phyloP scores from a whole-genome alignment of 1,140 invertebrate species.

The Brachionus rotundiformis region DNA sequence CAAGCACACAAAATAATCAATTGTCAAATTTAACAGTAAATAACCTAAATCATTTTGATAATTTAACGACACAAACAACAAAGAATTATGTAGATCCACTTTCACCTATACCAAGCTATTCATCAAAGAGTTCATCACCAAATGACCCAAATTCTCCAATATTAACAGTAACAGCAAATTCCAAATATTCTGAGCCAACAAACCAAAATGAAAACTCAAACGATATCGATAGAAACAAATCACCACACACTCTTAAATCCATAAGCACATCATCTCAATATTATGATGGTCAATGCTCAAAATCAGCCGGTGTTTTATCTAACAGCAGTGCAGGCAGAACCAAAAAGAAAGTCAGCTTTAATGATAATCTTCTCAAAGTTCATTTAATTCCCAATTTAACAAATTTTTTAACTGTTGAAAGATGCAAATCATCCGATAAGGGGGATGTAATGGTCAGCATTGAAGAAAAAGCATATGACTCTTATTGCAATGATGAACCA shows the following conservation, averaged over 20 bases:
- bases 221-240: background rate
- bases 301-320: background rate
- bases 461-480: background rate
- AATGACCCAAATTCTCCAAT: background rate
- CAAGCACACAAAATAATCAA: background rate
- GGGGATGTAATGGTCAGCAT: background rate
- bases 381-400: slow-evolving; percentile 45
- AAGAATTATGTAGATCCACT: background rate
- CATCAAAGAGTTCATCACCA: background rate
- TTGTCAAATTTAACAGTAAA: background rate
- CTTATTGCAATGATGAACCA: background rate
- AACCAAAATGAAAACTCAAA: background rate
- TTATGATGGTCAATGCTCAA: background rate
- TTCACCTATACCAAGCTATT: background rate
- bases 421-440: background rate
- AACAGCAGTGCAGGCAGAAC: background rate
- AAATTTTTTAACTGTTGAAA: background rate
- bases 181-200: background rate
- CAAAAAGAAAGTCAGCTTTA: slow-evolving; percentile 48
- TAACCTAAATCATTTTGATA: slow-evolving; percentile 11
- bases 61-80: background rate
- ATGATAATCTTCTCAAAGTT: slow-evolving; percentile 35
- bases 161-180: background rate
- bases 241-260: background rate
- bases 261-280: background rate